phyloP scores from a whole-genome alignment of 2,113 vertebrate genomes.

The Calyptommatus sinebrachiatus region DNA sequence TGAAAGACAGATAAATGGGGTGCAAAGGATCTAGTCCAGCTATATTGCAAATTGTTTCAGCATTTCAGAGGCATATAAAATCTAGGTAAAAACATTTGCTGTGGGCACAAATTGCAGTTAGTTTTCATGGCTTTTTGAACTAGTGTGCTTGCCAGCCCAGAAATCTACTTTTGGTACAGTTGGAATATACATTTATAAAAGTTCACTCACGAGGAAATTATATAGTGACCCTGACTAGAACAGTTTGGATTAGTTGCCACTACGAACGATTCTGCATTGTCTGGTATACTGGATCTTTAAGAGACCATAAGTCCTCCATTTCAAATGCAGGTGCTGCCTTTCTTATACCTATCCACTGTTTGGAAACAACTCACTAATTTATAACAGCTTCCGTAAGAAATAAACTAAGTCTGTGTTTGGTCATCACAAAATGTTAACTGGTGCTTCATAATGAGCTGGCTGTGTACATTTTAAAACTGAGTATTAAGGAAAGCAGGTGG shows the following conservation, averaged over 20 bases:
- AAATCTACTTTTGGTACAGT: background rate
- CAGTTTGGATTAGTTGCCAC: background rate
- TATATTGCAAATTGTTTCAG: slow-evolving; percentile 4
- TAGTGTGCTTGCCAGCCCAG: background rate
- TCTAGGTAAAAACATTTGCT: background rate
- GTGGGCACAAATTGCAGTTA: background rate
- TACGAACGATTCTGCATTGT: no score
- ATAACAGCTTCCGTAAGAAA: background rate
- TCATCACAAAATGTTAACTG: no score
- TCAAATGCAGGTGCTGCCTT: background rate
- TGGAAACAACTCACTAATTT: background rate
- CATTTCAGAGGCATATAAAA: background rate
- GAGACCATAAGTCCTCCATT: no score
- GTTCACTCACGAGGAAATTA: background rate
- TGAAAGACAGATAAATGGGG: background rate
- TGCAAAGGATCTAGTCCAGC: background rate
- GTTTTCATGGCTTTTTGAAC: background rate
- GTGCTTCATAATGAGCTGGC: no score
- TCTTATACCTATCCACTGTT: background rate
- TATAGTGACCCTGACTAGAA: background rate
- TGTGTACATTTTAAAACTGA: no score
- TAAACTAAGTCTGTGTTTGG: background rate
- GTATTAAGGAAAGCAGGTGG: no score
- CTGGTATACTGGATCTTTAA: no score
- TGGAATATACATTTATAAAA: background rate